phyloP scores from a whole-genome alignment of 2,888 invertebrate genomes.

The Leucophenga montana region DNA sequence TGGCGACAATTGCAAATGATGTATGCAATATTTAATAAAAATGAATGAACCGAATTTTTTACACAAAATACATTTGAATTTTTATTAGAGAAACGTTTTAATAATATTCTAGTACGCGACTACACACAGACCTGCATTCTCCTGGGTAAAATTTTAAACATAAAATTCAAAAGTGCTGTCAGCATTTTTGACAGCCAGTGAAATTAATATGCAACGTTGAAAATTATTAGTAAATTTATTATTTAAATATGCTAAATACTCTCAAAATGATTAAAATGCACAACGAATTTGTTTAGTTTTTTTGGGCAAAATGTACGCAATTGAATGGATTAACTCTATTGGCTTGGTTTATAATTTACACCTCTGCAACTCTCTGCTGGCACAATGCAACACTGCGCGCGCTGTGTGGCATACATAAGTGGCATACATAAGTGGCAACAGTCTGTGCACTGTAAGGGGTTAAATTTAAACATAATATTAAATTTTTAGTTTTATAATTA shows the following conservation, averaged over 20 bases:
- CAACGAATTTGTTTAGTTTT: not conserved
- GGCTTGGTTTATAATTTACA: slow-evolving; percentile 13
- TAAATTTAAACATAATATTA: slow-evolving; percentile 9
- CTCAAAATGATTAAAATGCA: slow-evolving; percentile 3
- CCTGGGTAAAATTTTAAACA: slow-evolving; percentile 7
- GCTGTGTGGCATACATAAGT: not conserved
- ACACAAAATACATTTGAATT: no score
- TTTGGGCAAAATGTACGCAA: not conserved
- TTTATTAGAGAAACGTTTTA: slow-evolving; percentile 45
- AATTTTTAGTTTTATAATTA: slow-evolving; percentile 10
- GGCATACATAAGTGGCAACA: not conserved
- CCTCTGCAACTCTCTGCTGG: not conserved
- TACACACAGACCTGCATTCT: slow-evolving; percentile 45
- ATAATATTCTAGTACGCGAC: no score
- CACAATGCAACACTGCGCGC: slow-evolving; percentile 7
- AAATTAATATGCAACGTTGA: slow-evolving; percentile 59
- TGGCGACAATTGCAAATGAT: slow-evolving; percentile 63
- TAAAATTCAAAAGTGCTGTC: slow-evolving; percentile 15
- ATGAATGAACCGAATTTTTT: not conserved
- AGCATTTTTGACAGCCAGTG: slow-evolving; percentile 24
- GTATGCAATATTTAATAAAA: slow-evolving; percentile 47
- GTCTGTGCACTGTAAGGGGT: not conserved
- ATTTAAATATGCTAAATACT: slow-evolving; percentile 57
- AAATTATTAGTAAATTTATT: slow-evolving; percentile 62
- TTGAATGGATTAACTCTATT: no score